Percentiles rank a stretch among this genome's conserved stretches.
Conservation (phyloP, 2,888 invertebrate genomes). For the Papilio protenor region DNA sequence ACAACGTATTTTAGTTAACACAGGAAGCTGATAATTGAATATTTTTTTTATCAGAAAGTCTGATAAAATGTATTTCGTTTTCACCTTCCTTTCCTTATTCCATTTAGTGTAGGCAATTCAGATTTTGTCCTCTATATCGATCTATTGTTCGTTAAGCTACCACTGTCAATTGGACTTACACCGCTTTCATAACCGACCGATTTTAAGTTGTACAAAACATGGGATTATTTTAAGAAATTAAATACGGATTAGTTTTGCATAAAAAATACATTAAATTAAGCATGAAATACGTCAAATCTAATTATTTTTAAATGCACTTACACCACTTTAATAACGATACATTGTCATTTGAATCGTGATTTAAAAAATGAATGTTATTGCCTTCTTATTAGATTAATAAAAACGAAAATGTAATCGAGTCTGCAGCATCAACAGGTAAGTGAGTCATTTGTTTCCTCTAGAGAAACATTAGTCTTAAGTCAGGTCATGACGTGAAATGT, state of each 20-base stretch:
- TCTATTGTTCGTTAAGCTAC: too few species aligned
- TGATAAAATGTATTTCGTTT: not conserved
- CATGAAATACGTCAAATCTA: too few species aligned
- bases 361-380: not conserved
- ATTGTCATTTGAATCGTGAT: not conserved
- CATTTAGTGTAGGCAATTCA: too few species aligned
- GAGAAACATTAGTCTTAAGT: conserved; percentile 67
- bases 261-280: too few species aligned
- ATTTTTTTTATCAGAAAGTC: not conserved
- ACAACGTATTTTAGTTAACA: conserved; percentile 66
- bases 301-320: too few species aligned
- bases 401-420: conserved; percentile 58
- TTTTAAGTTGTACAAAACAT: too few species aligned
- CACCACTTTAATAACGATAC: too few species aligned
- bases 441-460: conserved; percentile 73
- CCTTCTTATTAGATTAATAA: conserved; percentile 55
- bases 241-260: too few species aligned
- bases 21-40: conserved; percentile 36
- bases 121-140: too few species aligned
- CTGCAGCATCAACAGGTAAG: conserved; percentile 76
- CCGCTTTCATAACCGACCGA: too few species aligned
- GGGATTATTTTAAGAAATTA: too few species aligned
- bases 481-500: conserved; percentile 61
- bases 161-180: too few species aligned
- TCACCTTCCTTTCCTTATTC: not conserved